Conservation (phyloP, 2,888 invertebrate genomes). For the Eupithecia abbreviata region DNA sequence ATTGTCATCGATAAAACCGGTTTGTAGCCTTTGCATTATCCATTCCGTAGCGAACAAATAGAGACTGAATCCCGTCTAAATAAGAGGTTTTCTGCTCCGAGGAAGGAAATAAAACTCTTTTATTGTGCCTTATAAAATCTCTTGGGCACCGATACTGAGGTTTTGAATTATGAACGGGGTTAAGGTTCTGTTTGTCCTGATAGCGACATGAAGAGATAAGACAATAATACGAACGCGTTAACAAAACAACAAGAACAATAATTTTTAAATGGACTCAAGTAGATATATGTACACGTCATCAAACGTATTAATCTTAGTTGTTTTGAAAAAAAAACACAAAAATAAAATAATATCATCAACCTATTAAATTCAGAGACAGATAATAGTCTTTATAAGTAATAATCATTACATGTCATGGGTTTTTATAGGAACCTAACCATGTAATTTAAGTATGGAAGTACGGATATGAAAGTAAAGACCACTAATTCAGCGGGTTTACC, state of each 20-base stretch:
- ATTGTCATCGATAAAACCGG: slow-evolving; percentile 44
- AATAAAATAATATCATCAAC: neutral
- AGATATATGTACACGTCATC: too few species aligned
- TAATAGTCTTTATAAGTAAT: too few species aligned
- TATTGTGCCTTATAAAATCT: slow-evolving; percentile 37
- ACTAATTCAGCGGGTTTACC: neutral
- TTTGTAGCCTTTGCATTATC: slow-evolving; percentile 50
- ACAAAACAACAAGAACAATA: too few species aligned
- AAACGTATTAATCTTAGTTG: too few species aligned
- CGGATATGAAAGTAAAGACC: neutral
- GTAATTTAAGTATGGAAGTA: too few species aligned
- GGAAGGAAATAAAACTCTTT: slow-evolving; percentile 53
- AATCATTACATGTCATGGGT: too few species aligned
- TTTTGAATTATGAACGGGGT: slow-evolving; percentile 59
- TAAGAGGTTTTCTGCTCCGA: slow-evolving; percentile 49
- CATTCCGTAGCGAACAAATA: slow-evolving; percentile 61
- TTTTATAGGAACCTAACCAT: too few species aligned
- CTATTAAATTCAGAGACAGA: neutral
- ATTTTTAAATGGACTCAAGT: too few species aligned
- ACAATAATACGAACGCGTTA: neutral
- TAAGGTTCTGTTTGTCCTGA: slow-evolving; percentile 34
- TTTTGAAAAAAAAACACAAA: too few species aligned
- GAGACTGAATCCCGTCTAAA: slow-evolving; percentile 54
- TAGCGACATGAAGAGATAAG: neutral
- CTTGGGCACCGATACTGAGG: slow-evolving; percentile 36